Percentiles rank a stretch among this genome's conserved stretches.
Evolutionary conservation across 1,140 invertebrate genomes (phyloP).

Genomic region (Danaus plexippus): DNA sequence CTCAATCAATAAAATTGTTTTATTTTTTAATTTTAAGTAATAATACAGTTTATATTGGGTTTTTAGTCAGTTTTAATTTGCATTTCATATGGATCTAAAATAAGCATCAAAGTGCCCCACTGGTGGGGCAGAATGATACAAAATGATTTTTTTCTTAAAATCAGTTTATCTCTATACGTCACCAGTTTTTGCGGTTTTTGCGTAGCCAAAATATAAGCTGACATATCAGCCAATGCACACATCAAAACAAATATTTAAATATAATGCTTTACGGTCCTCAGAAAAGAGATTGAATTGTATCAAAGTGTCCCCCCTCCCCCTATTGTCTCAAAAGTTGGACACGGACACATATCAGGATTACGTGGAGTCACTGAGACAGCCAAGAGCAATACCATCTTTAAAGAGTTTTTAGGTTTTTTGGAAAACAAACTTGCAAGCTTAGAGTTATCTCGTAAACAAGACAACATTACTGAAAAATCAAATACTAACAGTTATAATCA

Average conservation of each 20-base stretch:
- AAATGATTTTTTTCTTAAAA: slow-evolving; percentile 3
- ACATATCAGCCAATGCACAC: slow-evolving; percentile 14
- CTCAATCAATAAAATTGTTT: slow-evolving; percentile 8
- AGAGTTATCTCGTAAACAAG: no score
- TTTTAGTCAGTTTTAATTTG: slow-evolving; percentile 10
- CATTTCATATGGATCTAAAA: slow-evolving; percentile 6
- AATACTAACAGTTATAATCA: no score
- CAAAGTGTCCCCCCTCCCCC: slow-evolving; percentile 13
- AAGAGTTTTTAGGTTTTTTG: no score
- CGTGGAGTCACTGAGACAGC: no score
- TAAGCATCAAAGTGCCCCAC: slow-evolving; percentile 2
- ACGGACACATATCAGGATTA: slow-evolving; percentile 15
- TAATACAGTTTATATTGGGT: slow-evolving; percentile 13
- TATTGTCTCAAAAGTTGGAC: slow-evolving; percentile 18
- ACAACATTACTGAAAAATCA: no score
- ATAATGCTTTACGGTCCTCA: slow-evolving; percentile 13
- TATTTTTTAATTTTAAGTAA: slow-evolving; percentile 18
- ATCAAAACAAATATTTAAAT: slow-evolving; percentile 17
- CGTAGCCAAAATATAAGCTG: slow-evolving; percentile 11
- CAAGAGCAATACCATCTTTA: no score
- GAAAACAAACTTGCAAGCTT: no score
- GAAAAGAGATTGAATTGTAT: slow-evolving; percentile 13
- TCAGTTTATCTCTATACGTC: slow-evolving; percentile 8
- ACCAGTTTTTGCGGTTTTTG: slow-evolving; percentile 9
- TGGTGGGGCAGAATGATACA: slow-evolving; percentile 14